Evolutionary conservation across 2,888 invertebrate species (phyloP).

Genomic region (Nowickia ferox): DNA sequence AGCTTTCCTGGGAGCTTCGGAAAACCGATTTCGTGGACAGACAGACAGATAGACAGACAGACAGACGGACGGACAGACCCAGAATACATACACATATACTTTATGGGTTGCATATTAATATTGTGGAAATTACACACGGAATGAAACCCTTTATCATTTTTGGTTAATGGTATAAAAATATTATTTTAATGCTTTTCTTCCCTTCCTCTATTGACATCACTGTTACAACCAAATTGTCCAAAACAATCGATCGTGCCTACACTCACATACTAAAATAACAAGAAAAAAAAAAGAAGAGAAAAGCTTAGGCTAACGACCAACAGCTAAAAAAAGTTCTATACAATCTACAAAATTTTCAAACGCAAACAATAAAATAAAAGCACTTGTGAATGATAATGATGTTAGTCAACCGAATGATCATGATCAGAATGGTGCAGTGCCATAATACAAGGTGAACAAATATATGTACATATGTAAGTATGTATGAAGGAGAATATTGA

Average conservation of each 20-base stretch:
- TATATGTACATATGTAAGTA: no score
- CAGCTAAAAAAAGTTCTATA: constrained; percentile 35
- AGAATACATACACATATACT: no score
- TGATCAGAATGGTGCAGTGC: constrained; percentile 26
- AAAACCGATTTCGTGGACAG: no score
- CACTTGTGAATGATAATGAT: constrained; percentile 46
- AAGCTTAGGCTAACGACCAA: constrained; percentile 46
- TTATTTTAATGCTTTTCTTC: background rate
- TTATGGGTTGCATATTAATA: no score
- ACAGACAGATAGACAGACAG: no score
- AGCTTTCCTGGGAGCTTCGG: no score
- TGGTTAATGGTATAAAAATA: no score
- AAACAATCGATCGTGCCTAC: constrained; percentile 42
- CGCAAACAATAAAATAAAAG: constrained; percentile 44
- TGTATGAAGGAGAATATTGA: constrained; percentile 25
- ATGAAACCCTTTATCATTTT: no score
- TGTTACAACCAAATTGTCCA: background rate
- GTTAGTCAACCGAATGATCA: constrained; percentile 54
- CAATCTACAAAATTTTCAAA: constrained; percentile 49
- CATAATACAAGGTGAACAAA: constrained; percentile 2
- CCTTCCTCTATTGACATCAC: constrained; percentile 18
- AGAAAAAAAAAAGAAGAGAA: background rate
- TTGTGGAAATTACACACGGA: no score
- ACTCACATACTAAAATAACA: constrained; percentile 18
- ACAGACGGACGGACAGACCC: no score